phyloP scores from a whole-genome alignment of 2,888 invertebrate species.

The Rhagonycha lutea region DNA sequence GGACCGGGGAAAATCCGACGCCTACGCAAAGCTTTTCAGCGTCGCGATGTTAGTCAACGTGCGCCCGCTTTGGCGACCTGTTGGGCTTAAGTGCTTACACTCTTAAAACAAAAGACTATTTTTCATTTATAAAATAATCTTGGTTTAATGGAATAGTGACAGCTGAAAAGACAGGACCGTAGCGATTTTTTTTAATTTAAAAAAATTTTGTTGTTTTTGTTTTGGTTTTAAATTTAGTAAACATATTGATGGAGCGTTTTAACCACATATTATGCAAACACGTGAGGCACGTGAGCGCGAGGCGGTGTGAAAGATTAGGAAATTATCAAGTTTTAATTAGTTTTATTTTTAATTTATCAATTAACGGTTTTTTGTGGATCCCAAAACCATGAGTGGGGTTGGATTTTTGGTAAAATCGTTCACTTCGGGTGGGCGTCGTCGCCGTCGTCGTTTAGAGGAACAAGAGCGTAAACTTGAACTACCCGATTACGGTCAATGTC shows the following conservation, averaged over 20 bases:
- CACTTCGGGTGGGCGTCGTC: conserved; percentile 63
- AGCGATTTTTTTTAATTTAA: not conserved
- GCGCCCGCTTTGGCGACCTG: conserved; percentile 45
- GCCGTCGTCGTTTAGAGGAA: conserved; percentile 67
- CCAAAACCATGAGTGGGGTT: conserved; percentile 60
- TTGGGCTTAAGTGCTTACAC: conserved; percentile 36
- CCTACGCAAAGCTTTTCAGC: conserved; percentile 41
- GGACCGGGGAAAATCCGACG: conserved; percentile 42
- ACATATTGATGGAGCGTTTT: not conserved
- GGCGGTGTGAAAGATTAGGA: not conserved
- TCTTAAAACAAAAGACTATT: conserved; percentile 1
- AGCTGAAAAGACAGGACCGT: not conserved
- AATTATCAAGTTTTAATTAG: not conserved
- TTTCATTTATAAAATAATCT: not conserved
- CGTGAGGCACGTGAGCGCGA: not conserved
- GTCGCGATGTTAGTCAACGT: conserved; percentile 43
- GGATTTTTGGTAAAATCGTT: conserved; percentile 69
- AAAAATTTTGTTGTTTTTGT: not conserved
- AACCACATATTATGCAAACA: not conserved
- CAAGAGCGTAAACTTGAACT: conserved; percentile 55
- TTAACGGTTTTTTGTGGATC: not conserved
- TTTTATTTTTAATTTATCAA: not conserved
- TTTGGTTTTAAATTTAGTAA: not conserved
- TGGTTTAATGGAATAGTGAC: not conserved
- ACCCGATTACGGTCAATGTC: conserved; percentile 43